A percentile compares a stretch with the other conserved stretches of the same genome.
phyloP scores from a whole-genome alignment of 2,888 invertebrate species.

The Aelia acuminata region DNA sequence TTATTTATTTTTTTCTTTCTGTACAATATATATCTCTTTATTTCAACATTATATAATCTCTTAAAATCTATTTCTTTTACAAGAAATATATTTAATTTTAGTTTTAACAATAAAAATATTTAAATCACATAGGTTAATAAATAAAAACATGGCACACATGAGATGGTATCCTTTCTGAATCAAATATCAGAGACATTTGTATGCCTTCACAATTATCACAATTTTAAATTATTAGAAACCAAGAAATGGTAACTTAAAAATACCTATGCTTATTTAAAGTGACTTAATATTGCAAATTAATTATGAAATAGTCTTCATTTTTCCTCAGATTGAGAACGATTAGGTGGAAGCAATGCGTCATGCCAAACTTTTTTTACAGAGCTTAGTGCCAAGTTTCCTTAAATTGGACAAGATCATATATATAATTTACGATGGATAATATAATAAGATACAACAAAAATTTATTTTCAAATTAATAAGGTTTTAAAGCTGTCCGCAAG shows the following conservation, averaged over 20 bases:
- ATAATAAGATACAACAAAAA: background rate
- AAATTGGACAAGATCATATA: background rate
- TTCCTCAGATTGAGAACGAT: background rate
- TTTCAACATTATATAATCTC: slow-evolving; percentile 44
- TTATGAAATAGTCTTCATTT: background rate
- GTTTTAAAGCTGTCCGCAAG: background rate
- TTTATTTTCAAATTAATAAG: background rate
- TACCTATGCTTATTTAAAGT: slow-evolving; percentile 24
- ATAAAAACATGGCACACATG: slow-evolving; percentile 46
- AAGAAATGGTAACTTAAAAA: slow-evolving; percentile 45
- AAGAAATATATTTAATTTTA: slow-evolving; percentile 33
- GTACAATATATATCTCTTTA: slow-evolving; percentile 49
- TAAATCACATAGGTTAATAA: slow-evolving; percentile 41
- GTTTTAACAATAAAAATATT: slow-evolving; percentile 35
- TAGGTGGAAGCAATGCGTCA: background rate
- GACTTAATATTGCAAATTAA: background rate
- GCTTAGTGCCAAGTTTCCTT: background rate
- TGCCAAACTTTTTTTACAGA: background rate
- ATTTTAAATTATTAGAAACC: slow-evolving; percentile 35
- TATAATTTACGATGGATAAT: background rate
- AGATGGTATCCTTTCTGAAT: slow-evolving; percentile 28
- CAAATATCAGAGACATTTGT: background rate
- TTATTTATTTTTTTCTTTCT: slow-evolving; percentile 3
- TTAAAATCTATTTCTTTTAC: slow-evolving; percentile 35
- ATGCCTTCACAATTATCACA: slow-evolving; percentile 40